Conservation (phyloP, 2,113 vertebrate species). For the Pollachius pollachius region DNA sequence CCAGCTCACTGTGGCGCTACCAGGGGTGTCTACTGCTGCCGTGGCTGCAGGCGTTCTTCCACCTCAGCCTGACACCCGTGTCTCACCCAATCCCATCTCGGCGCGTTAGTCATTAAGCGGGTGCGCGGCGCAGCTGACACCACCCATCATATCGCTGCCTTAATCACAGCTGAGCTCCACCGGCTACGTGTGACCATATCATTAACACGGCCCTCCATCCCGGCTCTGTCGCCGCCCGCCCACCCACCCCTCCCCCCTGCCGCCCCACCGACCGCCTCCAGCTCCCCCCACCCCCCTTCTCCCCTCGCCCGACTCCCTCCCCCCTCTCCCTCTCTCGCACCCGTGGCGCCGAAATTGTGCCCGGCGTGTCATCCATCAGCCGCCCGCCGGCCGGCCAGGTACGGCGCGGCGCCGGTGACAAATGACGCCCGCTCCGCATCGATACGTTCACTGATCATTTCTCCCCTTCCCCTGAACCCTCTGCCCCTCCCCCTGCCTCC, state of each 20-base stretch:
- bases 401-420: constrained; percentile 25
- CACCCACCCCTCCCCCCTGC: no score
- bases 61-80: constrained; percentile 63
- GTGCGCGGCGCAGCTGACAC: constrained; percentile 49
- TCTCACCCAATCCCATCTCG: constrained; percentile 68
- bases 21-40: no score
- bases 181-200: constrained; percentile 61
- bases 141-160: constrained; percentile 62
- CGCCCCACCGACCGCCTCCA: not conserved
- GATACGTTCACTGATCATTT: constrained; percentile 54
- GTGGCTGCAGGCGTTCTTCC: constrained; percentile 64
- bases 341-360: constrained; percentile 19
- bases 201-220: constrained; percentile 55
- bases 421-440: constrained; percentile 43
- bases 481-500: constrained; percentile 11
- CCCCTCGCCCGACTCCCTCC: constrained; percentile 13
- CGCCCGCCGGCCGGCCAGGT: no score
- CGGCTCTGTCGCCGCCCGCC: no score
- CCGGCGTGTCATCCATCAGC: constrained; percentile 49
- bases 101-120: constrained; percentile 67
- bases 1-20: no score
- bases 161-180: constrained; percentile 66
- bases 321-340: constrained; percentile 20
- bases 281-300: no score
- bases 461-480: constrained; percentile 10